These are phyloP conservation scores for Tenualosa thibaudeaui DNA, from an alignment of 2,797 vertebrate species.

Conservation along the genomic window DNA sequence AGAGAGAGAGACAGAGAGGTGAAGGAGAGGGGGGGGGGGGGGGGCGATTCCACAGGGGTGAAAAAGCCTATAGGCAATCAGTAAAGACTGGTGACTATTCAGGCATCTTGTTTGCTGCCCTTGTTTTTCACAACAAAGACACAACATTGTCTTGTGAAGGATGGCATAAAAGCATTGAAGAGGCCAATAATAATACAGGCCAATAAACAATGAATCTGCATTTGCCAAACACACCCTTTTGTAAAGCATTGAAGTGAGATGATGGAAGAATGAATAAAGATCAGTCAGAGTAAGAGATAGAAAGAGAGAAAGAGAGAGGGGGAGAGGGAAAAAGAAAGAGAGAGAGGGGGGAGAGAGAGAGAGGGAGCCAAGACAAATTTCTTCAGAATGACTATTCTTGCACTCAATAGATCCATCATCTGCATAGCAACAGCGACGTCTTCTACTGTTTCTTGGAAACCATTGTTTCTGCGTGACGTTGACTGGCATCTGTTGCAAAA, in stretches of 20 bases:
- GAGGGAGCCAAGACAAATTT: not conserved
- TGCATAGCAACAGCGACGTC: not conserved
- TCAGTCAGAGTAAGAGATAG: not conserved
- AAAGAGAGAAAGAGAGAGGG: not conserved
- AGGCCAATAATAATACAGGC: not conserved
- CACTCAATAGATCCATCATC: not conserved
- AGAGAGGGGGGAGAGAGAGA: not conserved
- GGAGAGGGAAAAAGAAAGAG: not conserved
- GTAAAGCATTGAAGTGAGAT: not conserved
- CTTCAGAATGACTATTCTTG: not conserved
- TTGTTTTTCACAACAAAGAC: not conserved
- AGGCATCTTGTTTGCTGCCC: not conserved
- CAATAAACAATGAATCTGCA: not conserved
- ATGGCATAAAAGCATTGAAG: not conserved
- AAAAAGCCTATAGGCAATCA: not conserved
- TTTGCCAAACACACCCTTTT: not conserved
- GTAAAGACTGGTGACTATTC: not conserved
- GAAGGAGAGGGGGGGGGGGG: conserved; percentile 33
- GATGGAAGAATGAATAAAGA: not conserved
- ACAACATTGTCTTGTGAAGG: not conserved
- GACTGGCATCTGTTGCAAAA: not conserved
- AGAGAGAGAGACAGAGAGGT: conserved; percentile 40
- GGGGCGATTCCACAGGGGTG: not conserved
- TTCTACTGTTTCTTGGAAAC: not conserved
- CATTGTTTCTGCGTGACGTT: not conserved